A percentile compares a stretch with the other conserved stretches of the same genome.
phyloP scores from a whole-genome alignment of 1,140 invertebrate genomes.

The Bombus balteatus region DNA sequence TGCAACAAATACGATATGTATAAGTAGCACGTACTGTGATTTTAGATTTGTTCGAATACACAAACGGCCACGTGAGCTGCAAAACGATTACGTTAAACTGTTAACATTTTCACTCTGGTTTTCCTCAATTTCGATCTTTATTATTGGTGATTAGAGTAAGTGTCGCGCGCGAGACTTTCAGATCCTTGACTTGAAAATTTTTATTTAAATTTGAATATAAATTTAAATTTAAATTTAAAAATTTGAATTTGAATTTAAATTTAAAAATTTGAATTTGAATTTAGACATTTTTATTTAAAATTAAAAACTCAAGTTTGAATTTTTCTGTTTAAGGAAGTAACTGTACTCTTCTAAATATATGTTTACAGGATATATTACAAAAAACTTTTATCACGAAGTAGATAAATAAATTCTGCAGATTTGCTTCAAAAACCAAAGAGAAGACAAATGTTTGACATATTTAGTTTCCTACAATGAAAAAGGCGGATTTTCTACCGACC shows the following conservation, averaged over 20 bases:
- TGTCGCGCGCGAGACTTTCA: background rate
- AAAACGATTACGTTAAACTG: background rate
- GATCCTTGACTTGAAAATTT: background rate
- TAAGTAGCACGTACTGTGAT: slow-evolving; percentile 6
- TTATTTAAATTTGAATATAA: background rate
- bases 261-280: too few species aligned
- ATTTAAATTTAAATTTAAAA: background rate
- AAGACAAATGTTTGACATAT: background rate
- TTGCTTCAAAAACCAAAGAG: background rate
- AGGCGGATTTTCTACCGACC: background rate
- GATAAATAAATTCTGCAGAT: background rate
- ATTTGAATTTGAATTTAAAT: too few species aligned
- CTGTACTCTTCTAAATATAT: background rate
- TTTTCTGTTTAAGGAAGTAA: background rate
- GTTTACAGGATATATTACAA: background rate
- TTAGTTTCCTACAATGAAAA: background rate
- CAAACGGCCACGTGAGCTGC: slow-evolving; percentile 23
- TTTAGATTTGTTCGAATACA: slow-evolving; percentile 43
- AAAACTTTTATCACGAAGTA: background rate
- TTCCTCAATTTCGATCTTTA: background rate
- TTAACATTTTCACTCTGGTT: slow-evolving; percentile 18
- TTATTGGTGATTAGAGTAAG: background rate
- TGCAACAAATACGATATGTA: background rate
- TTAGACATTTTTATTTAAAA: too few species aligned
- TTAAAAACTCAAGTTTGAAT: background rate